These are phyloP conservation scores for Phyllopteryx taeniolatus DNA, from an alignment of 2,113 vertebrate genomes.

Conservation along the genomic window DNA sequence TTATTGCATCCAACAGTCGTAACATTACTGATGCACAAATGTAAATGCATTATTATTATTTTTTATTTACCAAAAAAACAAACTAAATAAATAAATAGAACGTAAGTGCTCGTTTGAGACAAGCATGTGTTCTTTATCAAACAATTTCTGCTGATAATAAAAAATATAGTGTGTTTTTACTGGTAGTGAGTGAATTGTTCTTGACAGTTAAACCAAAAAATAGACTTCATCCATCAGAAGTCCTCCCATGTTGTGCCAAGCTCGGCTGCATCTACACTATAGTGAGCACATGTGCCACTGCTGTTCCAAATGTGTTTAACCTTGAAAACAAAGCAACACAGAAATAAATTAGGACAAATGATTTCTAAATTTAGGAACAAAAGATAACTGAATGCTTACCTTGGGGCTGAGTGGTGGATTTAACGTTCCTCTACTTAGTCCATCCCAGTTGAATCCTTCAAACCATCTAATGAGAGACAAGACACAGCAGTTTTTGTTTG, in stretches of 20 bases:
- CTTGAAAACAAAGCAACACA: conserved; percentile 40
- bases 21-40: conserved; percentile 1
- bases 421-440: conserved; percentile 58
- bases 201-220: conserved; percentile 12
- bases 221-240: conserved; percentile 51
- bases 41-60: not conserved
- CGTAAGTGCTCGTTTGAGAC: conserved; percentile 6
- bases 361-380: not conserved
- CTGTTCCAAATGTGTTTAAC: conserved; percentile 40
- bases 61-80: conserved; percentile 2
- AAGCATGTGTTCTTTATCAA: conserved; percentile 19
- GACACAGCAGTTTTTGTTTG: not conserved
- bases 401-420: conserved; percentile 60
- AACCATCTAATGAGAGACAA: conserved; percentile 68
- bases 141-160: conserved; percentile 15
- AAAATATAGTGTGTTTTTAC: conserved; percentile 28
- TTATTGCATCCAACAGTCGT: conserved; percentile 29
- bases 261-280: conserved; percentile 37
- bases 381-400: conserved; percentile 50
- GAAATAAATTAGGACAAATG: not conserved
- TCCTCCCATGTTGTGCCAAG: conserved; percentile 63
- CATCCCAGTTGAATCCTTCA: conserved; percentile 75
- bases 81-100: conserved; percentile 7
- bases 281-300: conserved; percentile 23
- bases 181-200: conserved; percentile 21